A percentile compares a stretch with the other conserved stretches of the same genome.
Evolutionary conservation across 1,140 invertebrate genomes (phyloP).

Genomic region (Drosophila ercepeae): DNA sequence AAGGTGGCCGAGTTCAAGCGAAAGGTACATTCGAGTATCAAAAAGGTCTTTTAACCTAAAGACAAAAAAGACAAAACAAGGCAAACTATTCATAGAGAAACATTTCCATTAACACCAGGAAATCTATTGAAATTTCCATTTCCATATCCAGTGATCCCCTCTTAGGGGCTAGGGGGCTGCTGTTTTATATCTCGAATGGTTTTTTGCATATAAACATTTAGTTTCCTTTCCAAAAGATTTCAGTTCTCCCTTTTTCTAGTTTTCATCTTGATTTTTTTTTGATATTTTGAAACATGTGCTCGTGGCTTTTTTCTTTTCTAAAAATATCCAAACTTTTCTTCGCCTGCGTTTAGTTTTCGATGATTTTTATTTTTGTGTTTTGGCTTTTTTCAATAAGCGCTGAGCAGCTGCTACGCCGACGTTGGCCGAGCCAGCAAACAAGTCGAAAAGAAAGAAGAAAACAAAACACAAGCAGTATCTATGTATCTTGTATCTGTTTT

Average conservation of each 20-base stretch:
- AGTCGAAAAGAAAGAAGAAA: slow-evolving; percentile 48
- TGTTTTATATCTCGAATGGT: slow-evolving; percentile 16
- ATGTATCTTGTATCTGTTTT: slow-evolving; percentile 21
- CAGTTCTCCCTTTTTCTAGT: slow-evolving; percentile 25
- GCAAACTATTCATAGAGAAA: background rate
- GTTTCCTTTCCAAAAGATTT: slow-evolving; percentile 47
- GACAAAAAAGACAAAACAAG: slow-evolving; percentile 1
- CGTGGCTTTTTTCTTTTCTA: slow-evolving; percentile 56
- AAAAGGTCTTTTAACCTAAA: slow-evolving; percentile 1
- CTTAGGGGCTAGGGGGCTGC: slow-evolving; percentile 1
- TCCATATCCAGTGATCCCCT: background rate
- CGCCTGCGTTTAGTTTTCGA: slow-evolving; percentile 13
- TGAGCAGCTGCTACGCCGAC: slow-evolving; percentile 31
- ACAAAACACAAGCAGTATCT: slow-evolving; percentile 39
- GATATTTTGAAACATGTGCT: slow-evolving; percentile 79
- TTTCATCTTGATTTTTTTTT: slow-evolving; percentile 39
- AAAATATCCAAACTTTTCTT: slow-evolving; percentile 59
- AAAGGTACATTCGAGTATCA: slow-evolving; percentile 4
- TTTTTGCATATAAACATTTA: slow-evolving; percentile 47
- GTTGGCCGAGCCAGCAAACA: slow-evolving; percentile 28
- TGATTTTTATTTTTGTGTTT: slow-evolving; percentile 14
- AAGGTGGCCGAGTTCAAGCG: slow-evolving; percentile 37
- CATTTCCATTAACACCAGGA: background rate
- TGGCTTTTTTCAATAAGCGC: slow-evolving; percentile 41
- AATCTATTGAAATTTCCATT: background rate